Evolutionary conservation across 2,113 vertebrate genomes (phyloP), one percentile per base, ranked within the genome.

Genomic region (Tupaia chinensis): DNA sequence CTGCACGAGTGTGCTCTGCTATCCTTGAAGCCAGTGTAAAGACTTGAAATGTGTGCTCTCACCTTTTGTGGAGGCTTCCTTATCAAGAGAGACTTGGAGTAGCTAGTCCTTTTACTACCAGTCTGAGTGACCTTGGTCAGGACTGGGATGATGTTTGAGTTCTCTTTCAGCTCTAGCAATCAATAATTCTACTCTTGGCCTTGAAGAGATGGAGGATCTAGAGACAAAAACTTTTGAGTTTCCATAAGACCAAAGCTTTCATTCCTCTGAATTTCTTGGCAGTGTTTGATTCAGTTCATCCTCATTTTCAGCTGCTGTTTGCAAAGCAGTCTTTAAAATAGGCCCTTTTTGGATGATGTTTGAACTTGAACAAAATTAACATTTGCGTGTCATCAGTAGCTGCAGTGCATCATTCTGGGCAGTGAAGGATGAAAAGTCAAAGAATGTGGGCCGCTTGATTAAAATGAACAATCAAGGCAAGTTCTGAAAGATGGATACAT

Each of bases 291-390:
- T 97, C 95, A 8, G 58, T 90, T 82, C 83, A 3, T 74, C 95
- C 97, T 97, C 89, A 87, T 98, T 97, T 97, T 97, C 97, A 97
- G 97, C 87, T 54, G 94, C 80, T 96, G 94, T 98, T 98, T 98
- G 97, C 95, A 69, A 97, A 98, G 97, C 93, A 22, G 95, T 94
- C 91, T 98, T 96, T 98, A 95, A 96, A 97, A 97, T 92, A 78
- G 93, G 89, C 82, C 93, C 96, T 77, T 95, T 97, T 87, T 87
- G 85, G 97, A 88, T 97, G 97, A 94, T 98, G 85, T 96, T 97
- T 98, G 98, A 98, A 98, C 98, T 98, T 97, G 97, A 97, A 77
- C 91, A 93, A 96, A 98, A 98, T 98, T 96, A 98, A 97, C 97
- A 91, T 98, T 98, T 97, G 97, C 74, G 74, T 98, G 97, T 98